Evolutionary conservation across 35 echinoderm and acorn worm species (phyloP), one percentile per base, ranked within the genome.

Genomic region (Acanthaster planci): DNA sequence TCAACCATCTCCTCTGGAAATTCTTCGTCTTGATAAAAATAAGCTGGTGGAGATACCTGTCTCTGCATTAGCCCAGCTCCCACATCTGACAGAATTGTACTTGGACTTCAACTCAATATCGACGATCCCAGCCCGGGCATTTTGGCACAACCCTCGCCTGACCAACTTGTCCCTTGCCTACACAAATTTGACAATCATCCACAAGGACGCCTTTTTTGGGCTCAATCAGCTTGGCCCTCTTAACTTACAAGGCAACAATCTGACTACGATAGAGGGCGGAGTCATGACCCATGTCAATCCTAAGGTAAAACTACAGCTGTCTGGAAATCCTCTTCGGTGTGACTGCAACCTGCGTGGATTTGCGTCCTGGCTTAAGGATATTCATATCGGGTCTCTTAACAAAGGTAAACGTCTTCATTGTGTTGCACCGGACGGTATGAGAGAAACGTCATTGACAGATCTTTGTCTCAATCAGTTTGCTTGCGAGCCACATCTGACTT

Each of bases 261-360:
- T 72, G 64, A 72, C 64, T 10, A 72, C 64, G 2, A 30, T 72
- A 72, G 64, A 27, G 34, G 64, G 30, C 64, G 64, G 64, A 16
- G 64, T 29, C 2, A 31, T 72, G 7, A 34, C 4, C 9, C 26
- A 72, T 34, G 12, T 72, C 9, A 72, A 72, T 26, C 64, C 30
- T 14, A 15, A n/a, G 1, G 7, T 72, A 35, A 7, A 21, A 0
- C 6, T 72, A 10, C 1, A 31, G 23, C 23, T 72, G 23, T 26
- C 23, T 23, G 64, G 64, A 0, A 72, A 72, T 72, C 64, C 64
- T 14, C 18, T 72, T 3, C 64, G 23, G 2, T 72, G 64, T 34
- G 64, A 72, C 23, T 72, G 64, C 64, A 21, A 72, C 7, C 30
- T 72, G 64, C 64, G 64, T 29, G 64, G 26, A 29, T 72, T 72